phyloP scores from a whole-genome alignment of 2,888 invertebrate species.

The Plagiodera versicolora region DNA sequence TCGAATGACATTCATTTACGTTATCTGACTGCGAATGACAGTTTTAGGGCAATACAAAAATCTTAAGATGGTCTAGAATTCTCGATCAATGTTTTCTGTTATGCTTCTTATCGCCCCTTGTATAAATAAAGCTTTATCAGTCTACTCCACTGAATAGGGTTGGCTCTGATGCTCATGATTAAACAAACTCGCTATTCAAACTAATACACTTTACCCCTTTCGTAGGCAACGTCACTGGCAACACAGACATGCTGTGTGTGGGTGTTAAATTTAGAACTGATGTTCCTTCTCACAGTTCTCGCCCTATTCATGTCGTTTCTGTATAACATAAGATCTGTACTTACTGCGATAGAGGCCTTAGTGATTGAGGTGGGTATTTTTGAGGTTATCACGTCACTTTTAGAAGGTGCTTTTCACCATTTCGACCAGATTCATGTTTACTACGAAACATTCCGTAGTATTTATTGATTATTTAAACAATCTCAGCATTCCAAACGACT shows the following conservation, averaged over 20 bases:
- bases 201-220: no score
- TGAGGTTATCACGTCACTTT: background rate
- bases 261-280: constrained; percentile 11
- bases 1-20: constrained; percentile 15
- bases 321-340: background rate
- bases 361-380: background rate
- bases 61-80: background rate
- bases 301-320: constrained; percentile 11
- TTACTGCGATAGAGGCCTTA: background rate
- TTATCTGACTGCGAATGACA: no score
- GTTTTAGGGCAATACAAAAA: constrained; percentile 5
- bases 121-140: constrained; percentile 16
- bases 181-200: no score
- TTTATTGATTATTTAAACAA: no score
- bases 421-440: no score
- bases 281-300: constrained; percentile 3
- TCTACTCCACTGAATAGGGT: constrained; percentile 2
- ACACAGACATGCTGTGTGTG: background rate
- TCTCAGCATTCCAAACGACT: no score
- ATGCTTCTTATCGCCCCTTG: constrained; percentile 8
- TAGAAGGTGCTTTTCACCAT: no score
- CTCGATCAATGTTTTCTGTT: constrained; percentile 12
- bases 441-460: no score
- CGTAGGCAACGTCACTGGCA: background rate
- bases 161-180: background rate